Evolutionary conservation across 2,888 invertebrate genomes (phyloP).

Genomic region (Frankliniella intonsa): DNA sequence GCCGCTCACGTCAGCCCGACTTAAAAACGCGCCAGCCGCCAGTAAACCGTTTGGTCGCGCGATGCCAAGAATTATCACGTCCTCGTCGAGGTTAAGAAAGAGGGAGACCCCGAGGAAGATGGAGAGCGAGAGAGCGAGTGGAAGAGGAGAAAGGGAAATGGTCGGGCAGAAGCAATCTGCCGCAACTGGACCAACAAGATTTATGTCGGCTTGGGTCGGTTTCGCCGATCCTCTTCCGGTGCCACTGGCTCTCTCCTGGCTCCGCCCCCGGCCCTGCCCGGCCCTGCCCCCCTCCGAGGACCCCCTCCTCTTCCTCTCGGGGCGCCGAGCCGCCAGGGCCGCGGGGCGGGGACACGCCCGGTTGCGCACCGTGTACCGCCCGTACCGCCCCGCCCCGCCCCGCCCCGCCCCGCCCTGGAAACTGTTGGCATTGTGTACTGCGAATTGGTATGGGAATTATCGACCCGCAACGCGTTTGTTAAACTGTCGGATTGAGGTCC

Average conservation of each 20-base stretch:
- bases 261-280: neutral
- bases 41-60: conserved; percentile 21
- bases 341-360: neutral
- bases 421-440: no score
- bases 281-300: neutral
- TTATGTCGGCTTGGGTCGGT: conserved; percentile 7
- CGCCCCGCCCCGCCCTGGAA: neutral
- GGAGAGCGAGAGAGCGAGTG: neutral
- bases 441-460: no score
- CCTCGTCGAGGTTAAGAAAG: neutral
- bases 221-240: conserved; percentile 15
- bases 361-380: neutral
- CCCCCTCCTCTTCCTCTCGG: no score
- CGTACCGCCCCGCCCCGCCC: no score
- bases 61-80: neutral
- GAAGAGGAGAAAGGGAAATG: neutral
- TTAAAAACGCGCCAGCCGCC: no score
- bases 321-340: no score
- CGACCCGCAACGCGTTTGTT: no score
- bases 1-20: no score
- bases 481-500: no score
- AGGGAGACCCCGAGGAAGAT: neutral
- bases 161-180: conserved; percentile 6
- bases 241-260: neutral
- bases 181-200: conserved; percentile 24